These are phyloP conservation scores for Schizaphis graminum DNA, from an alignment of 2,888 invertebrate species.

Conservation along the genomic window DNA sequence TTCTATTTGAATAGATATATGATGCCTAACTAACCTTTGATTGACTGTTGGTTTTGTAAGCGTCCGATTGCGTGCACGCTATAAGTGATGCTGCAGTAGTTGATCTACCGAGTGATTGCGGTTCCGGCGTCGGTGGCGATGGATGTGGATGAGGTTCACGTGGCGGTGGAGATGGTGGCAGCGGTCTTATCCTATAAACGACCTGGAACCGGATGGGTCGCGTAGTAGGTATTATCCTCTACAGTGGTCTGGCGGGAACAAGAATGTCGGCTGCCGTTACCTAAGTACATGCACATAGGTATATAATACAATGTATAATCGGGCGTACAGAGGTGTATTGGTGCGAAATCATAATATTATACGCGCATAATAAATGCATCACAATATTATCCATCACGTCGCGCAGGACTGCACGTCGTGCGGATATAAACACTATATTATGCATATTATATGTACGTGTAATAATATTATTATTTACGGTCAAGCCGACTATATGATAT, in stretches of 20 bases:
- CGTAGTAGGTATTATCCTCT: neutral
- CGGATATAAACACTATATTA: neutral
- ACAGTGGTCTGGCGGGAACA: conserved; percentile 2
- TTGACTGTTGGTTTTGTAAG: conserved; percentile 50
- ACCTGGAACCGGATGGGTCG: conserved; percentile 16
- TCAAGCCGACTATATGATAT: neutral
- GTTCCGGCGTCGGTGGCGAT: neutral
- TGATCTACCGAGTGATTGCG: neutral
- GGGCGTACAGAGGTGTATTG: neutral
- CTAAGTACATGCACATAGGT: neutral
- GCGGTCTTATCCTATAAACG: neutral
- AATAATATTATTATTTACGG: neutral
- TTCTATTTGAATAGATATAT: neutral
- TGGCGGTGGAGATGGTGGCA: neutral
- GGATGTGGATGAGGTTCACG: neutral
- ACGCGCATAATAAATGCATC: neutral
- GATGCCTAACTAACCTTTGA: conserved; percentile 51
- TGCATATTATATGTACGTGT: no score
- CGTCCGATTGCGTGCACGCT: conserved; percentile 8
- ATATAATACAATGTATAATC: neutral
- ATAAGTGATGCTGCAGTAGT: neutral
- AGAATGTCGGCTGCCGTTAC: neutral
- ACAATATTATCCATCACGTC: neutral
- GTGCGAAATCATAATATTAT: neutral
- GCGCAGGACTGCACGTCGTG: neutral